Base-by-base conservation (phyloP, 2,797 vertebrate species). In the Loriculus beryllinus region DNA sequence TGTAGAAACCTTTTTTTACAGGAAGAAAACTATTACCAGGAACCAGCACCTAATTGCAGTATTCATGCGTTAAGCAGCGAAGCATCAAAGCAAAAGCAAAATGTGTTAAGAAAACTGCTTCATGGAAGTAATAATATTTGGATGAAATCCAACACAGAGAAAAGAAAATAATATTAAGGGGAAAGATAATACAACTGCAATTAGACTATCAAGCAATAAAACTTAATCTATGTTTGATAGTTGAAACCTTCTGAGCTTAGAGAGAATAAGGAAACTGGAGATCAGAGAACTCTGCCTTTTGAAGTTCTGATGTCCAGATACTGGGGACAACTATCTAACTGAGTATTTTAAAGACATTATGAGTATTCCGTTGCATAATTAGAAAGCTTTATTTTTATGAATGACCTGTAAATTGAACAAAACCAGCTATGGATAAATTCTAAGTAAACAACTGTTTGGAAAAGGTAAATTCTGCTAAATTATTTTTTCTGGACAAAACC, bases 151-250 rank as follows among this genome's bases (percentile, higher is more conserved):
- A 97, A 91, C 12, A 26, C 29, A 82, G 63, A 95, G 84, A 86
- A 92, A 90, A 88, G 78, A 91, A 95, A 95, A 96, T 90, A 82
- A 92, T 84, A 93, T 95, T 94, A 96, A 94, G 81, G 52, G 68
- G 68, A 96, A 96, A 92, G 91, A 95, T 96, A 96, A 91, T 85
- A 69, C 45, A 96, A 96, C 96, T 93, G 70, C 52, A 97, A 97
- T 97, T 96, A 97, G 68, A 64, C 90, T 95, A 95, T 95, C 91
- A 95, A 96, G 68, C 69, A 94, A 90, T 86, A 97, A 96, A 95
- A 81, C 52, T 90, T 70, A 96, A 95, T 95, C 87, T 95, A 37
- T 67, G 54, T 31, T 95, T 97, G 92, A 94, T 85, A 94, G 95
- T 70, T 94, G 92, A 97, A 93, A 86, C 92, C 81, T 96, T 91